Conservation (phyloP, 1,140 invertebrate genomes). For the Drosophila athabasca region DNA sequence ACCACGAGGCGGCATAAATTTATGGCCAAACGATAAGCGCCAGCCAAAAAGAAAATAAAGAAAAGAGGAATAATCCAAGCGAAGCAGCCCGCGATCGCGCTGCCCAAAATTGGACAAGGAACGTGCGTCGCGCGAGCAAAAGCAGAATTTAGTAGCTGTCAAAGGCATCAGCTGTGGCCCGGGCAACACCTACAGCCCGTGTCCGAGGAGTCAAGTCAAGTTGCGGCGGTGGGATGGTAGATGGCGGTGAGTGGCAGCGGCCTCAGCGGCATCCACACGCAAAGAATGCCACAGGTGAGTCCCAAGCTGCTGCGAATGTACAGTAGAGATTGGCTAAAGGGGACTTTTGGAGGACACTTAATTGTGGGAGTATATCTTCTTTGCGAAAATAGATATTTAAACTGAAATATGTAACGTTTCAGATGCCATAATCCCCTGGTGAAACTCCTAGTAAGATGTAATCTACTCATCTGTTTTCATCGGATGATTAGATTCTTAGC, state of each 20-base stretch:
- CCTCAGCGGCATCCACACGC: conserved; percentile 47
- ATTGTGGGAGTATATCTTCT: neutral
- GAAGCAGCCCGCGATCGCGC: conserved; percentile 12
- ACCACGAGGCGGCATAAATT: conserved; percentile 59
- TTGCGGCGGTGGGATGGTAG: too few relatives aligned
- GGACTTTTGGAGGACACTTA: too few relatives aligned
- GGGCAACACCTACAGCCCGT: conserved; percentile 71
- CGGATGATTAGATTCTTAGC: neutral
- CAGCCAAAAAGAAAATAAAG: conserved; percentile 41
- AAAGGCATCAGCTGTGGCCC: conserved; percentile 77
- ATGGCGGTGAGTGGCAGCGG: conserved; percentile 19
- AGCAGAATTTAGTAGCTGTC: conserved; percentile 79
- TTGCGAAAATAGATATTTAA: too few relatives aligned
- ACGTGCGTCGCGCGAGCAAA: conserved; percentile 63
- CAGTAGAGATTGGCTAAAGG: conserved; percentile 11
- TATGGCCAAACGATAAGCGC: conserved; percentile 77
- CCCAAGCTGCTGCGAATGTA: neutral
- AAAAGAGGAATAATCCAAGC: neutral
- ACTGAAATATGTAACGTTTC: too few relatives aligned
- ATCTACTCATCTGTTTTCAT: neutral
- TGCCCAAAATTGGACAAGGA: conserved; percentile 80
- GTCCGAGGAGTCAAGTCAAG: too few relatives aligned
- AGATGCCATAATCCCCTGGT: too few relatives aligned
- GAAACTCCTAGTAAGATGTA: too few relatives aligned
- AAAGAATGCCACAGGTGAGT: conserved; percentile 61